Base-by-base conservation (phyloP, 2,797 vertebrate species). In the Sciurus carolinensis region DNA sequence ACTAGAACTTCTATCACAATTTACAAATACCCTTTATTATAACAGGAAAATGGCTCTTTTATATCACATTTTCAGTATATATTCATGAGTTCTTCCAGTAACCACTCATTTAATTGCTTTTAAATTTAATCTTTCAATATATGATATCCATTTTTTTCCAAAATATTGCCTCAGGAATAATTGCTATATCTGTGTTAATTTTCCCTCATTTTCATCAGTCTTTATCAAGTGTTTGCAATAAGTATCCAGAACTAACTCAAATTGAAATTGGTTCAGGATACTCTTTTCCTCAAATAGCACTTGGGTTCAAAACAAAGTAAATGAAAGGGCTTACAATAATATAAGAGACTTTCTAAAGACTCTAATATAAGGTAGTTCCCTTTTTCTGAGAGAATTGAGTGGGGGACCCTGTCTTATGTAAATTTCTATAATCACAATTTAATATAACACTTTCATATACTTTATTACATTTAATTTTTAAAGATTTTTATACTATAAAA, bases 101-200 rank as follows among this genome's bases (percentile, higher is more conserved):
- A 85, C 52, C 2, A 9, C 50, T 77, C 44, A 83, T 20, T 82
- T 57, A 54, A 72, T 64, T 94, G 39, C 39, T 52, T 95, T 97
- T 75, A 72, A 92, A 93, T 80, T 83, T 89, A 36, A 36, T 72
- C 36, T 86, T 77, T 92, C 64, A 86, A 26, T 93, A 39, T 3
- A 33, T 73, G 3, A 86, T 6, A 86, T 20, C 26, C 57, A 90
- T 80, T 9, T 44, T 44, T 44, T 94, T 64, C 85, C 64, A 87
- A 76, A 50, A 66, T 57, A 85, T 44, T 52, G n/a, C 22, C 83
- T 87, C 26, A 52, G 36, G 39, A 80, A 80, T 86, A 76, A 86
- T 91, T 83, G 13, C 36, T 39, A 54, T 85, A 82, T 90, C 36
- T 87, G 72, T 62, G 17, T 84, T 94, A 59, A 67, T 26, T 72